Conservation (phyloP, 1,140 invertebrate species). For the Agrypnia vestita region DNA sequence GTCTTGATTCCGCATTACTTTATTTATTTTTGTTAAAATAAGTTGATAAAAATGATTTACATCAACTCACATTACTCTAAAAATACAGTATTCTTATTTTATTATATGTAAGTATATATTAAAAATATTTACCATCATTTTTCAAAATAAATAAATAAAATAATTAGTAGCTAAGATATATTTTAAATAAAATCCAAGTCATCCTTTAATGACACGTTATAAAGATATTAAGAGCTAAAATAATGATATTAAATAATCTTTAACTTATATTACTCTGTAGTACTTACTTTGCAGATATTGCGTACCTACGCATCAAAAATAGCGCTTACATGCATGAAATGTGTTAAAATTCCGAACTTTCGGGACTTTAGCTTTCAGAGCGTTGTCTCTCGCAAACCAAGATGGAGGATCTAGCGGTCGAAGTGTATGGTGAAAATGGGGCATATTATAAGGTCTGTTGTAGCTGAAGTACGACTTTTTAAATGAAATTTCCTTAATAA, state of each 20-base stretch:
- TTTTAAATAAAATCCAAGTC: no score
- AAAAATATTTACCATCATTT: no score
- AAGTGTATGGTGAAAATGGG: slow-evolving; percentile 98
- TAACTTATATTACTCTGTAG: not conserved
- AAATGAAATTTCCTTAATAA: slow-evolving; percentile 22
- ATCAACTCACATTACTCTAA: no score
- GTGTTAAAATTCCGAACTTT: slow-evolving; percentile 46
- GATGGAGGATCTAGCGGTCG: slow-evolving; percentile 96
- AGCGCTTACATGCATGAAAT: slow-evolving; percentile 27
- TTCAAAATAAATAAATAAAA: no score
- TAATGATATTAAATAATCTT: not conserved
- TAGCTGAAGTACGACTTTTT: slow-evolving; percentile 43
- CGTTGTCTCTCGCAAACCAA: slow-evolving; percentile 76
- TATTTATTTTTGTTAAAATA: no score
- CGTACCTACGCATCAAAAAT: slow-evolving; percentile 25
- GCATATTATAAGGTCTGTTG: slow-evolving; percentile 93
- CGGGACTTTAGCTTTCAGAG: slow-evolving; percentile 39
- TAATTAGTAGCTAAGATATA: no score
- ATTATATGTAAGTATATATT: no score
- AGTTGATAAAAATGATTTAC: no score
- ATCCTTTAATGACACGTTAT: no score
- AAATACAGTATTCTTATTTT: no score
- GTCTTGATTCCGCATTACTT: no score
- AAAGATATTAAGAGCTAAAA: not conserved
- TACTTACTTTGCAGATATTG: not conserved